Evolutionary conservation across 2,888 invertebrate genomes (phyloP), one percentile per base, ranked within the genome.

Genomic region (Apocheima hispidaria): DNA sequence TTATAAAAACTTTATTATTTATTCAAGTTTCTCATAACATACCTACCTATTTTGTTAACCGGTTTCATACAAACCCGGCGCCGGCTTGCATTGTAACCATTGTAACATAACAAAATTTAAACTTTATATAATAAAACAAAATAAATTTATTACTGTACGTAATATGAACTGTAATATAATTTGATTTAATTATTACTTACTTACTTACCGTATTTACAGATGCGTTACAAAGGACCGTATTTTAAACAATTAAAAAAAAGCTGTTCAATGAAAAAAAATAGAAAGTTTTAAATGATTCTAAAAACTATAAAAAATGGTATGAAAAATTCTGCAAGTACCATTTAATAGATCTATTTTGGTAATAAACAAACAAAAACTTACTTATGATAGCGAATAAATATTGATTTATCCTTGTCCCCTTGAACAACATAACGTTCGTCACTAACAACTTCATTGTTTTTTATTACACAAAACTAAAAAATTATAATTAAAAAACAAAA

Each of bases 321-420:
- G n/a, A n/a, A n/a, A n/a, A n/a, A n/a, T n/a, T n/a, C n/a, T n/a
- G n/a, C n/a, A n/a, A n/a, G n/a, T n/a, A n/a, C n/a, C n/a, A n/a
- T n/a, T n/a, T n/a, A n/a, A n/a, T n/a, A n/a, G n/a, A 41, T 9
- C 20, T 12, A 10, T 21, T 21, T 41, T 41, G 1, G 5, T 4
- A 48, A 33, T 20, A 33, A 48, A 30, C 12, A 63, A 62, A 59
- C 38, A 49, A 60, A 55, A 68, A 91, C 92, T 92, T 68, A 92
- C 92, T 82, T 40, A 92, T 78, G 60, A 86, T 81, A 3, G 91
- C 91, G 62, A 92, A 90, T 54, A 92, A 63, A 79, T 92, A 92
- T 69, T 92, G 92, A 67, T 90, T 90, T 61, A 92, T 82, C 63
- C 92, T 77, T 50, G 83, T 83, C 46, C 92, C 92, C 78, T 87